Base-by-base conservation (phyloP, 2,797 vertebrate species). In the Poeciliopsis infans region DNA sequence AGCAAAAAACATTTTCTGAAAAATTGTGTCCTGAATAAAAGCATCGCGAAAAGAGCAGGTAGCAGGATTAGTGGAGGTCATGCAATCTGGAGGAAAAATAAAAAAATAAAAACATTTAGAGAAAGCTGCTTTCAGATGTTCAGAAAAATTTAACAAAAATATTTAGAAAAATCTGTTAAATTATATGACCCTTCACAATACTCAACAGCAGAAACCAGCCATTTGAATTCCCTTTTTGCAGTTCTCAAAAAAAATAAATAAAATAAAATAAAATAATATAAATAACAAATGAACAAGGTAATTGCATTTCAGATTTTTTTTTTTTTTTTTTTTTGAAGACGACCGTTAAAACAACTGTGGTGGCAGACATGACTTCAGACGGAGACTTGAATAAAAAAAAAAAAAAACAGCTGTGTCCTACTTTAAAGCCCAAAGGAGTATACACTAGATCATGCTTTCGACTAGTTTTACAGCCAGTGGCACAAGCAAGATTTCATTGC, bases 401-500 rank as follows among this genome's bases (percentile, higher is more conserved):
- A 15, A 70, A 69, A 59, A 43, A 69, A 43, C 43, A 70, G n/a
- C 39, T 5, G 16, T 69, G 68, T 70, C 68, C 25, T 28, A 45
- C 13, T 45, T 70, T 28, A 70, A 45, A 70, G 39, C 66, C 66
- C 66, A 69, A n/a, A 69, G 66, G 68, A 70, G 68, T 70, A 46
- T 70, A 36, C 15, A 12, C 23, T 20, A 41, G 61, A 76, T 68
- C 25, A 3, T 20, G 20, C 23, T 51, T 51, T 25, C 25, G 45
- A 66, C 13, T 47, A 20, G 64, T 23, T 66, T 39, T 51, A 36
- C 46, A 76, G 61, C 33, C 18, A 16, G 46, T 69, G 75, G 75
- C 41, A 77, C 2, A 20, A 15, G 57, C 0, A n/a, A 7, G 20
- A 72, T 39, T 49, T 41, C 15, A 68, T 16, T 3, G 11, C 7